Percentiles rank a stretch among this genome's conserved stretches.
These are phyloP conservation scores for Chamaetylas fuelleborni DNA, from an alignment of 2,113 vertebrate species.

Conservation along the genomic window DNA sequence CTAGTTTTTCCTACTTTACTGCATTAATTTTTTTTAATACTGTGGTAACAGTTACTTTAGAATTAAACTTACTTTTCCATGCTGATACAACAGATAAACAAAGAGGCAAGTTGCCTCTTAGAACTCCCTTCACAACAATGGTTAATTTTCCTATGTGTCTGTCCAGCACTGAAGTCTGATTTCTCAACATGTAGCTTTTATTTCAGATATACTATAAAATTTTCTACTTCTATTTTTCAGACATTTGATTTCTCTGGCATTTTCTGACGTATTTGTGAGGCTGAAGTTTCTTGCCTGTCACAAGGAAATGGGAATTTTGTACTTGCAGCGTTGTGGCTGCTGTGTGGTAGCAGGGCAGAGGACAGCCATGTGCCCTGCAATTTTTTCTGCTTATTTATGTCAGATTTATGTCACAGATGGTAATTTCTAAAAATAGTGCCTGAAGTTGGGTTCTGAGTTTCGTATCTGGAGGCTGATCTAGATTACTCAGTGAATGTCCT, in stretches of 20 bases:
- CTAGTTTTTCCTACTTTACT: neutral
- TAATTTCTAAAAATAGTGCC: neutral
- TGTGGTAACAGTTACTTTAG: neutral
- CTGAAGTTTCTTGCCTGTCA: neutral
- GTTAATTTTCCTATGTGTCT: neutral
- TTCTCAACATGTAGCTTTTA: neutral
- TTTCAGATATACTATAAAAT: neutral
- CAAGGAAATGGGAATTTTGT: neutral
- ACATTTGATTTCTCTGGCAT: neutral
- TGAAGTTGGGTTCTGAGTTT: neutral
- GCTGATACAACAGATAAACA: neutral
- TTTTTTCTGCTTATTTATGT: neutral
- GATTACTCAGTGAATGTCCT: neutral
- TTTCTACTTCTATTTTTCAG: neutral
- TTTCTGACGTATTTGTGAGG: accelerated
- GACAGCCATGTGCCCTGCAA: neutral
- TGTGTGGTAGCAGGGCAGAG: neutral
- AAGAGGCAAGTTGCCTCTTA: neutral
- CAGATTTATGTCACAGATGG: neutral
- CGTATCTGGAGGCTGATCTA: neutral
- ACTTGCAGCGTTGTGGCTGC: neutral
- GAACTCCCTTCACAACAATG: neutral
- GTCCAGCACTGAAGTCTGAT: neutral
- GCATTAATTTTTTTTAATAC: neutral
- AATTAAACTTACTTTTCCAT: neutral